A percentile compares a stretch with the other conserved stretches of the same genome.
Conservation (phyloP, 1,140 invertebrate genomes). For the Uloborus diversus region DNA sequence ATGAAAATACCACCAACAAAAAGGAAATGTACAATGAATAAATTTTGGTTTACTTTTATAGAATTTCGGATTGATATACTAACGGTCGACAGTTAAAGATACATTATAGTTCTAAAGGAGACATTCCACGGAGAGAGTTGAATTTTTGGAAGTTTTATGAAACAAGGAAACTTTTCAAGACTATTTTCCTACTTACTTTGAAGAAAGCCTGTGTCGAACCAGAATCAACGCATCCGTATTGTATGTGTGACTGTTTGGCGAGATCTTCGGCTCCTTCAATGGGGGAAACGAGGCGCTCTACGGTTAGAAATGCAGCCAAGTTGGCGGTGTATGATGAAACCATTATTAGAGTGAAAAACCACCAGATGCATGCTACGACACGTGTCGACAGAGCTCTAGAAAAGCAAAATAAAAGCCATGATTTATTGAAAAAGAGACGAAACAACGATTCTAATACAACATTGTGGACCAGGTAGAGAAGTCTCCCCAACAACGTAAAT, state of each 20-base stretch:
- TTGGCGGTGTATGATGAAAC: conserved; percentile 73
- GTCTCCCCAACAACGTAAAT: too few species aligned
- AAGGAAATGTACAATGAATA: too few species aligned
- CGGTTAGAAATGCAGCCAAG: conserved; percentile 71
- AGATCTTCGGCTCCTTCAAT: conserved; percentile 71
- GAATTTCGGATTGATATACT: too few species aligned
- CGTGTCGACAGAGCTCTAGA: conserved; percentile 65
- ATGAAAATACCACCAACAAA: too few species aligned
- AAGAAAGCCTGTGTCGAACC: conserved; percentile 69
- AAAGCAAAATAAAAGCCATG: not conserved
- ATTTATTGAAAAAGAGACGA: not conserved
- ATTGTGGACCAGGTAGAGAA: too few species aligned
- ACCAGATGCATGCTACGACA: conserved; percentile 68
- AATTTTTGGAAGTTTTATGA: too few species aligned
- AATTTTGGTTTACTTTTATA: too few species aligned
- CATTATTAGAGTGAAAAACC: conserved; percentile 72
- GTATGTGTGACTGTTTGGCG: conserved; percentile 70
- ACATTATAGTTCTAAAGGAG: too few species aligned
- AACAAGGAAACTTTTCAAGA: too few species aligned
- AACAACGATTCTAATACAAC: too few species aligned
- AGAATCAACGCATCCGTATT: conserved; percentile 68
- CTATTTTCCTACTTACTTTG: conserved; percentile 59
- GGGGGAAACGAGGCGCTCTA: conserved; percentile 70
- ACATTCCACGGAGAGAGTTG: too few species aligned
- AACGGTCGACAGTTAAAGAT: too few species aligned